Conservation (phyloP, 2,113 vertebrate genomes). For the Trinectes maculatus region DNA sequence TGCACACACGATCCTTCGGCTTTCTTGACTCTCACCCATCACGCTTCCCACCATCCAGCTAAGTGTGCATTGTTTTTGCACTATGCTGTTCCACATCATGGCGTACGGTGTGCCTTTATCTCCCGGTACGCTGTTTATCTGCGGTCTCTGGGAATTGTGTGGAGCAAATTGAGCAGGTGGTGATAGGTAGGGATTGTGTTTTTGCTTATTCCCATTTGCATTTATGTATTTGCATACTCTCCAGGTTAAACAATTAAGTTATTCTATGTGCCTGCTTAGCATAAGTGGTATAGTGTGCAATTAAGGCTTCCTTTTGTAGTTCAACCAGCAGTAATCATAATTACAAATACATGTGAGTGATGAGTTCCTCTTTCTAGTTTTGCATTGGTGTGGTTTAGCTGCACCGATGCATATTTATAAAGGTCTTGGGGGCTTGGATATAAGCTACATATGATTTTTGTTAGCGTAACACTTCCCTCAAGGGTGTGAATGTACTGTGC, state of each 20-base stretch:
- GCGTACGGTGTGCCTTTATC: constrained; percentile 1
- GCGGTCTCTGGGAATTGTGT: constrained; percentile 34
- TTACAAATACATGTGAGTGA: constrained; percentile 7
- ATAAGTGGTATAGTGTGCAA: constrained; percentile 24
- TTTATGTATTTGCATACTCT: constrained; percentile 26
- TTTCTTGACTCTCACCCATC: constrained; percentile 22
- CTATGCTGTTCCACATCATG: constrained; percentile 35
- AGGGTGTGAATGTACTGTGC: constrained; percentile 15
- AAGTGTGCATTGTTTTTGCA: constrained; percentile 46
- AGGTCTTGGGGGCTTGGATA: constrained; percentile 28
- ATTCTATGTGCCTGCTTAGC: constrained; percentile 29
- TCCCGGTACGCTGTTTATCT: constrained; percentile 34
- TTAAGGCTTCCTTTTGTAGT: constrained; percentile 26
- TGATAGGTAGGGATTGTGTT: background rate
- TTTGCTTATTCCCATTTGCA: constrained; percentile 21
- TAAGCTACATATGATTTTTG: constrained; percentile 26
- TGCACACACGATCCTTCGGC: background rate
- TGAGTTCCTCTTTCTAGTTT: constrained; percentile 2
- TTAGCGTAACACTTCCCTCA: constrained; percentile 15
- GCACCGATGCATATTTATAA: constrained; percentile 23
- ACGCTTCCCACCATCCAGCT: constrained; percentile 14
- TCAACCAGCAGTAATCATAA: background rate
- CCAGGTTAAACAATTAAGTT: constrained; percentile 28
- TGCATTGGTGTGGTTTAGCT: background rate
- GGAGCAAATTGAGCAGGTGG: constrained; percentile 34